Evolutionary conservation across 2,113 vertebrate genomes (phyloP), one percentile per base, ranked within the genome.

Genomic region (Pelmatolapia mariae): DNA sequence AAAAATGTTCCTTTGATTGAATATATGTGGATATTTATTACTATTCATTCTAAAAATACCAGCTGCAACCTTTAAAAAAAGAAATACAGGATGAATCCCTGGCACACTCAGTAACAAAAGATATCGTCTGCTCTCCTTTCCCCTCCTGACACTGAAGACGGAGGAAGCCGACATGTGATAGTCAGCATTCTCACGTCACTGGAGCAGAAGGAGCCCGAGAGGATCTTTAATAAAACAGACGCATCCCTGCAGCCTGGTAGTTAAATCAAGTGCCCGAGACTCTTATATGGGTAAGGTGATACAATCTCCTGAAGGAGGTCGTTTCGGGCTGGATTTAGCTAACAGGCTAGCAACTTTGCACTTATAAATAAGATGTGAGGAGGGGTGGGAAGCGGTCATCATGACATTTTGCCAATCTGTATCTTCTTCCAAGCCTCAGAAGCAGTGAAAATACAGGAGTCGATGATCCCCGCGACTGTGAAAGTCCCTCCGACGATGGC

Each of bases 341-440:
- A 91, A 85, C 92, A 86, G 93, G 90, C 91, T 88, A 90, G 80
- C 73, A 84, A 91, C 81, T 54, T 88, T 89, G 83, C 59, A 87
- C 83, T 85, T 88, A 91, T 93, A 95, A 94, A 93, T 94, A 95
- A 86, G 66, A 80, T 29, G 33, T 5, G 22, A 81, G 66, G 81
- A 19, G n/a, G 66, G 13, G 29, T 3, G 26, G 73, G 63, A 85
- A 78, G 82, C 47, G 1, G 71, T 47, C 84, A 93, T 97, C 96
- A 97, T 81, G 97, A 97, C 96, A 99, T 98, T 95, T 99, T 99
- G 50, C 99, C 99, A 26, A 99, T 96, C 92, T 99, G 99, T 94
- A 99, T 98, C 96, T 99, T 99, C 97, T 99, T 99, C 98, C 98
- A 99, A 91, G 98, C 98, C 91, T 99, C 99, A 1, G 99, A 99